Base-by-base conservation (phyloP, 2,888 invertebrate species). In the Drosophila algonquin region DNA sequence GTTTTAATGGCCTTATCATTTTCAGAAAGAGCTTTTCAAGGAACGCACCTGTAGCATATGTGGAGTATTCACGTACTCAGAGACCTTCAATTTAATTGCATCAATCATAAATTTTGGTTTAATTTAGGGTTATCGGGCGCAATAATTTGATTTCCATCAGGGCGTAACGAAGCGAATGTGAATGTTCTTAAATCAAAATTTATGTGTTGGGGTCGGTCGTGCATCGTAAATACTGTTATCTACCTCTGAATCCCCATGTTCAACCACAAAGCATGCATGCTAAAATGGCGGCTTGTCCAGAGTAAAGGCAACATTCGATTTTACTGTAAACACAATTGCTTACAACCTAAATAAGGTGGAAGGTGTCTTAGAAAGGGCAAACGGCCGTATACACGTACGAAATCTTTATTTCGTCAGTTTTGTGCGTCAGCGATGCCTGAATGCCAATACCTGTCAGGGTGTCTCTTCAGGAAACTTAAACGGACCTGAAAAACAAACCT, bases 181-280 rank as follows among this genome's bases (percentile, higher is more conserved):
- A 51, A 62, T 57, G 55, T 71, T 76, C 77, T 80, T 75, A 82
- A 82, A 80, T 79, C 82, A 68, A 64, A 76, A 75, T 82, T 80
- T 79, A 80, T 76, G 81, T 71, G 63, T 58, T 70, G 65, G 52
- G 63, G 63, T 77, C 57, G 63, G 63, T 77, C 57, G 52, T 63
- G 65, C 71, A 73, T 80, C 80, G 79, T 82, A 82, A 82, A 82
- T 82, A 74, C 71, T 16, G 73, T 79, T 79, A 81, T 81, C 81
- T 40, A 40, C 14, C 40, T 40, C 14, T 40, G 40, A 40, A 7
- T 14, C 14, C 40, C 64, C 76, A 46, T 16, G 46, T 50, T 40
- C 24, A 57, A 54, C 35, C 54, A 52, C 45, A 46, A 12, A 32
- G 18, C 24, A 16, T 16, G 18, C 18, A 16, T 24, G 3, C 53